Conservation (phyloP, 2,888 invertebrate genomes). For the Pogonocherus hispidulus region DNA sequence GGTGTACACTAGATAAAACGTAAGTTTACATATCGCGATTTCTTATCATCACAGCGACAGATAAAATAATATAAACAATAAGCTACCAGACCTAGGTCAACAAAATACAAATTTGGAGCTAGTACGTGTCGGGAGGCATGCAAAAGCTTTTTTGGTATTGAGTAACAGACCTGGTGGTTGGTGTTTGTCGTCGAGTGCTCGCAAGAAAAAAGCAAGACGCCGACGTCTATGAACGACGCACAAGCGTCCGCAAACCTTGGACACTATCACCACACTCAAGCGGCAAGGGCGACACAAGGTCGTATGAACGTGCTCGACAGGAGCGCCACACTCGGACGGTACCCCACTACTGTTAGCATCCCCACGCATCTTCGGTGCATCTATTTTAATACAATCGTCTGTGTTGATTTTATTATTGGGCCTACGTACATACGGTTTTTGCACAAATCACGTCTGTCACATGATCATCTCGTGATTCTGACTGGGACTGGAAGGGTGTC, state of each 20-base stretch:
- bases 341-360: slow-evolving; percentile 60
- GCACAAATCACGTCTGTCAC: slow-evolving; percentile 20
- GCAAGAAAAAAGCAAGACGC: slow-evolving; percentile 30
- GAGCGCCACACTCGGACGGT: slow-evolving; percentile 67
- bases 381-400: slow-evolving; percentile 35
- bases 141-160: slow-evolving; percentile 14
- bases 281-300: slow-evolving; percentile 67
- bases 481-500: background rate
- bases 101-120: background rate
- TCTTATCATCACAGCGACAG: slow-evolving; percentile 12
- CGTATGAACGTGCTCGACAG: slow-evolving; percentile 68
- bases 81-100: slow-evolving; percentile 26
- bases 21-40: slow-evolving; percentile 11
- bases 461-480: slow-evolving; percentile 16
- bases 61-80: slow-evolving; percentile 13
- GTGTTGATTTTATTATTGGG: slow-evolving; percentile 31
- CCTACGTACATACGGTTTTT: slow-evolving; percentile 26
- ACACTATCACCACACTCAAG: slow-evolving; percentile 62
- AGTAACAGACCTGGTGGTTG: slow-evolving; percentile 26
- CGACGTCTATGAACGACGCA: slow-evolving; percentile 42
- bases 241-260: slow-evolving; percentile 56
- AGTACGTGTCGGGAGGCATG: background rate
- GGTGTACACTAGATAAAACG: slow-evolving; percentile 7
- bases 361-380: slow-evolving; percentile 36
- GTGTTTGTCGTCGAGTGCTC: slow-evolving; percentile 6